Percentiles rank a stretch among this genome's conserved stretches.
These are phyloP conservation scores for Psilopsiagon aurifrons DNA, from an alignment of 2,113 vertebrate species.

Conservation along the genomic window DNA sequence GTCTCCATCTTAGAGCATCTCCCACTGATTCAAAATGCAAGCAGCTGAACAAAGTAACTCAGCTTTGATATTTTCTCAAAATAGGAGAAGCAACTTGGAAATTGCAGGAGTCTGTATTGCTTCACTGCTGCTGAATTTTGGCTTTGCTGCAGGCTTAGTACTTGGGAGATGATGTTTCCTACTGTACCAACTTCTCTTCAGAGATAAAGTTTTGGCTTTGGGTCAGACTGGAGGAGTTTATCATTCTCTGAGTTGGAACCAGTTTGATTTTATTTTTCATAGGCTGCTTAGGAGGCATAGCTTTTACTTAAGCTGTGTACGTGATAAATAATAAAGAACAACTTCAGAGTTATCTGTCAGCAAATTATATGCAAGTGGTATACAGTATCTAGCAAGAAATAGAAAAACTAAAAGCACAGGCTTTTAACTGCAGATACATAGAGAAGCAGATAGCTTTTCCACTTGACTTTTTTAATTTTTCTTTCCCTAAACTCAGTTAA, in stretches of 20 bases:
- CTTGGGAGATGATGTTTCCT: not conserved
- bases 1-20: not conserved
- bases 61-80: not conserved
- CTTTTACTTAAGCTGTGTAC: not conserved
- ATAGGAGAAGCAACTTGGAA: not conserved
- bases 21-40: not conserved
- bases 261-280: not conserved
- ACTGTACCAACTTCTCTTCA: not conserved
- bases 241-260: not conserved
- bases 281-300: not conserved
- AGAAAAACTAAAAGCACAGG: not conserved
- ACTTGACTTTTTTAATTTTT: not conserved
- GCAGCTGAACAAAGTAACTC: not conserved
- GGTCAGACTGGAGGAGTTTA: not conserved
- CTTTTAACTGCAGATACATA: not conserved
- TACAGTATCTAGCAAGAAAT: not conserved
- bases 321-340: not conserved
- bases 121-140: not conserved
- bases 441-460: not conserved
- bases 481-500: not conserved
- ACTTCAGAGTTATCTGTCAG: not conserved
- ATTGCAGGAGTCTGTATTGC: not conserved
- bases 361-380: not conserved
- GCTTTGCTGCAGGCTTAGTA: not conserved
- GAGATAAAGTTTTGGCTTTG: not conserved